phyloP scores from a whole-genome alignment of 2,797 vertebrate genomes.

The Nannoperca australis region DNA sequence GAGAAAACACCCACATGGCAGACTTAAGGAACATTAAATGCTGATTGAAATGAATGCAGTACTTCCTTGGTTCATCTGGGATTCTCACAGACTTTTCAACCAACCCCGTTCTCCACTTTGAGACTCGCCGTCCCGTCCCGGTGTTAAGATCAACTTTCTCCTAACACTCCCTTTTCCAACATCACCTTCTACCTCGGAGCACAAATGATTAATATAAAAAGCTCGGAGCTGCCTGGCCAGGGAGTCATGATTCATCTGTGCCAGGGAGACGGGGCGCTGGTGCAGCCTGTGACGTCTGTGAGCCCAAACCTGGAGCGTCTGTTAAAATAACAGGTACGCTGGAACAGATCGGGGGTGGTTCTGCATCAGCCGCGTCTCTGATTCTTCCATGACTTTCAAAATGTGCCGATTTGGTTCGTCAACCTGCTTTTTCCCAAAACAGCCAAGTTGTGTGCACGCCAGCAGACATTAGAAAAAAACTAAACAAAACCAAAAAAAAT shows the following conservation, averaged over 20 bases:
- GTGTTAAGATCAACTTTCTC: constrained; percentile 32
- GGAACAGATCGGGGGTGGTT: constrained; percentile 24
- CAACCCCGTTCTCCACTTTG: neutral
- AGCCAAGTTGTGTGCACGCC: constrained; percentile 58
- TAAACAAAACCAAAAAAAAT: neutral
- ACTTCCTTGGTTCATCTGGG: neutral
- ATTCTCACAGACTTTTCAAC: neutral
- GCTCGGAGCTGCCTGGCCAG: constrained; percentile 23
- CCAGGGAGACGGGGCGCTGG: constrained; percentile 46
- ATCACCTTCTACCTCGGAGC: constrained; percentile 12
- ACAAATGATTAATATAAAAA: constrained; percentile 51
- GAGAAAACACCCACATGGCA: neutral
- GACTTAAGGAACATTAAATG: neutral
- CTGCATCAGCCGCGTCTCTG: constrained; percentile 34
- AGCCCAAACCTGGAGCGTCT: constrained; percentile 54
- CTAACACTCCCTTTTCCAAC: constrained; percentile 1
- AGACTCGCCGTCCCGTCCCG: neutral
- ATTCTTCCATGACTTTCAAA: constrained; percentile 35
- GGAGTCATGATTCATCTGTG: constrained; percentile 58
- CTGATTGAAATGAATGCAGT: neutral
- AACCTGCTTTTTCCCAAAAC: constrained; percentile 45
- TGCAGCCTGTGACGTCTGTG: constrained; percentile 52
- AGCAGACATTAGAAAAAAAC: constrained; percentile 41
- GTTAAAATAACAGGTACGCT: constrained; percentile 59
- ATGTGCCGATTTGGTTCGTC: constrained; percentile 54